These are phyloP conservation scores for Hanleya hanleyi DNA, from an alignment of 2,888 invertebrate species.

Conservation along the genomic window DNA sequence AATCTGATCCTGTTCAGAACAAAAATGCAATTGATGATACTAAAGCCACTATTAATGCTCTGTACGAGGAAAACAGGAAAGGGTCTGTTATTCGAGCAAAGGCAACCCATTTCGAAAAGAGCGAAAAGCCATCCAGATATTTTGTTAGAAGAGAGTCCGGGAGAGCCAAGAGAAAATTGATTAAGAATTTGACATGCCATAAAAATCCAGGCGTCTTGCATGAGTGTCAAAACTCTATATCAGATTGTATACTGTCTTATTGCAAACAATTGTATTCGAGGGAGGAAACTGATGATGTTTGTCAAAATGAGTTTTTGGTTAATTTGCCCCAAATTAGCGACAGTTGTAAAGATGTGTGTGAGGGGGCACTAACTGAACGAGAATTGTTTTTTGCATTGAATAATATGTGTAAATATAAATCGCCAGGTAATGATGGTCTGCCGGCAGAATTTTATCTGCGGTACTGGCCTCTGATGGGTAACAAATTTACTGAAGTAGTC, in stretches of 20 bases:
- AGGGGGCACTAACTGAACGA: background rate
- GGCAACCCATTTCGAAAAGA: background rate
- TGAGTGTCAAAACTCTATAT: background rate
- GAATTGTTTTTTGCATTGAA: background rate
- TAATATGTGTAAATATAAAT: background rate
- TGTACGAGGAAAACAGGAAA: background rate
- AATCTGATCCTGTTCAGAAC: background rate
- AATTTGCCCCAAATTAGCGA: background rate
- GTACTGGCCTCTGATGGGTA: background rate
- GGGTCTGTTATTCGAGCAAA: background rate
- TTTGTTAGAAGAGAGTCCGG: background rate
- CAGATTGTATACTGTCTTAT: background rate
- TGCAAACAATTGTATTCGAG: background rate
- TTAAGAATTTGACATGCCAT: background rate
- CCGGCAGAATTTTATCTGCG: background rate
- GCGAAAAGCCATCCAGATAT: conserved; percentile 2
- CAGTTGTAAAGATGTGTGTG: background rate
- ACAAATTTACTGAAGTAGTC: background rate
- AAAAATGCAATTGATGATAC: background rate
- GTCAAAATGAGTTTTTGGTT: background rate
- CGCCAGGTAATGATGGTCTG: background rate
- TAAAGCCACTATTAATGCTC: background rate
- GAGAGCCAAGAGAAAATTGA: background rate
- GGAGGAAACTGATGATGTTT: background rate
- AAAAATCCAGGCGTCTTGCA: background rate